Base-by-base conservation (phyloP, 1,140 invertebrate species). In the Apocrypta bakeri region DNA sequence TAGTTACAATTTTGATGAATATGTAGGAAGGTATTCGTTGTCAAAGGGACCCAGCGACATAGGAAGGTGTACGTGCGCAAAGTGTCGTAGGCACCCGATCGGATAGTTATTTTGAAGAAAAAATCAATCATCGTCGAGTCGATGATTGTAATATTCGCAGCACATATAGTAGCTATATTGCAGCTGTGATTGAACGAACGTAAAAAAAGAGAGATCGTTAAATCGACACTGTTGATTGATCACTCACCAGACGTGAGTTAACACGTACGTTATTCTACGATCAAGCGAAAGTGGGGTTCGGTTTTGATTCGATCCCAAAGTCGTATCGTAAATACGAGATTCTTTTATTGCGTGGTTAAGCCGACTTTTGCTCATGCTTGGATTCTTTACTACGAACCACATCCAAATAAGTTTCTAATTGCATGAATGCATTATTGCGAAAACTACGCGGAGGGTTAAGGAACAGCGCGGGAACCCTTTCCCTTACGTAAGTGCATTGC, bases 401-500 rank as follows among this genome's bases (percentile, higher is more conserved):
- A n/a, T n/a, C n/a, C n/a, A n/a, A n/a, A n/a, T n/a, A n/a, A n/a
- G n/a, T n/a, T n/a, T n/a, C n/a, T n/a, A n/a, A n/a, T n/a, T n/a
- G n/a, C n/a, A n/a, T n/a, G n/a, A n/a, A n/a, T n/a, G n/a, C n/a
- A n/a, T n/a, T n/a, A n/a, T n/a, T n/a, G n/a, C n/a, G n/a, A n/a
- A n/a, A n/a, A n/a, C n/a, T n/a, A n/a, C n/a, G 63, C 33, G 25
- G 21, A 71, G 80, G 79, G 79, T 81, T 81, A 75, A 81, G 27
- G 79, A 81, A 81, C 79, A 37, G 29, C 69, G 71, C 17, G 17
- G 40, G 12, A 66, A 66, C 63, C 63, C 63, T 66, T 66, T 66
- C 12, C 63, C 25, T 66, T 66, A 66, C 63, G 63, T 66, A 66
- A 66, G 25, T 66, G 24, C 24, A 42, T 12, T 14, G 27, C 31